Evolutionary conservation across 2,797 vertebrate species (phyloP).

Genomic region (Malurus leucopterus): DNA sequence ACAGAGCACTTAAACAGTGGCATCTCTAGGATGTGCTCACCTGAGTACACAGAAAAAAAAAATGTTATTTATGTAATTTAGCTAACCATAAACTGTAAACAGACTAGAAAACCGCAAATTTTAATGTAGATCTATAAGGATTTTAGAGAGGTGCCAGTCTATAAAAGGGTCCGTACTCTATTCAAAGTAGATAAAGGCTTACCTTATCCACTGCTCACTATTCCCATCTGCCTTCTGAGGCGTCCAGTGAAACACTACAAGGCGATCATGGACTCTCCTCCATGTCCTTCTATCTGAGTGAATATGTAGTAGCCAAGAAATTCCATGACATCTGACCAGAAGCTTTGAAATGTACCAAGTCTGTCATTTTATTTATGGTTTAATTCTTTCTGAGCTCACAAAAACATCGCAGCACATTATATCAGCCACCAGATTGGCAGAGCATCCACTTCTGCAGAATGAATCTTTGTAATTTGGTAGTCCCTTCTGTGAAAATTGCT

Average conservation of each 20-base stretch:
- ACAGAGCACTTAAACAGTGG: not conserved
- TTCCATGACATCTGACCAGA: not conserved
- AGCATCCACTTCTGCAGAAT: not conserved
- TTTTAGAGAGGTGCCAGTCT: not conserved
- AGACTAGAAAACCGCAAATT: not conserved
- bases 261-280: not conserved
- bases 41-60: not conserved
- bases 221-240: not conserved
- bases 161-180: not conserved
- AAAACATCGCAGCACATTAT: not conserved
- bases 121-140: not conserved
- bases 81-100: not conserved
- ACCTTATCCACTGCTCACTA: not conserved
- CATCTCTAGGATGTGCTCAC: not conserved
- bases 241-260: not conserved
- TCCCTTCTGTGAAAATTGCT: not conserved
- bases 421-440: not conserved
- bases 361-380: slow-evolving; percentile 7
- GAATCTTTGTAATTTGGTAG: not conserved
- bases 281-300: not conserved
- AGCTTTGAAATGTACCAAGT: not conserved
- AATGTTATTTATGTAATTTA: not conserved
- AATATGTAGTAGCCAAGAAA: not conserved
- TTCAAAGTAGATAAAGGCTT: not conserved
- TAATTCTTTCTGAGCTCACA: not conserved